These are phyloP conservation scores for Microcebus murinus DNA, from an alignment of 2,113 vertebrate genomes.

Conservation along the genomic window DNA sequence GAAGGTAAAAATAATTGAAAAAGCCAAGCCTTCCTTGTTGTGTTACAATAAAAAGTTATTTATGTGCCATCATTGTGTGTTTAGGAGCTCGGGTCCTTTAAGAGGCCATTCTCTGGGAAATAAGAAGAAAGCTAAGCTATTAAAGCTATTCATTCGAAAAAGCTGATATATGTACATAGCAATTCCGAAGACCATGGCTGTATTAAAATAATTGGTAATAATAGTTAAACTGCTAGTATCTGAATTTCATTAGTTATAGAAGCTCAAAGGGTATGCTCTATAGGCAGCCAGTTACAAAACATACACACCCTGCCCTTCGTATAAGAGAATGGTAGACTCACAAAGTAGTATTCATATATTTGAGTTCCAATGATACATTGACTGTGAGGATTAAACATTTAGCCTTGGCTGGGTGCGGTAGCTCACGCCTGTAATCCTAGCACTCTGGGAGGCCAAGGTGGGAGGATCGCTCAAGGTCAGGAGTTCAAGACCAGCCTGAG, in stretches of 20 bases:
- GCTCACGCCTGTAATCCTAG: too few species aligned
- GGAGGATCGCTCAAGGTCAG: too few species aligned
- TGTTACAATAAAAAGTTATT: conserved; percentile 54
- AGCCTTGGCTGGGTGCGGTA: not conserved
- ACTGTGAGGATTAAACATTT: not conserved
- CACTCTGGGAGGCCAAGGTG: too few species aligned
- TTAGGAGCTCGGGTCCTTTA: not conserved
- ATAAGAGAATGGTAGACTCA: not conserved
- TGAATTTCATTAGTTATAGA: not conserved
- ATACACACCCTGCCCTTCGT: not conserved
- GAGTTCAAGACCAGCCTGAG: too few species aligned
- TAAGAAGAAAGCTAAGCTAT: not conserved
- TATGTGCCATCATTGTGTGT: not conserved
- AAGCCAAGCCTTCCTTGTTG: not conserved
- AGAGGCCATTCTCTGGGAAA: not conserved
- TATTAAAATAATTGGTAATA: not conserved
- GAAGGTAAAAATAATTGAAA: conserved; percentile 56
- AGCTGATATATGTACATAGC: not conserved
- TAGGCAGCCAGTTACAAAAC: not conserved
- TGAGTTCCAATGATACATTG: not conserved
- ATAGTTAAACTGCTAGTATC: not conserved
- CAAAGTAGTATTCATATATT: not conserved
- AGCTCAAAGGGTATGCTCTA: not conserved
- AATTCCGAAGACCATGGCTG: not conserved
- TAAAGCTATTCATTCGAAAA: not conserved